Conservation (phyloP, 2,113 vertebrate genomes). For the Tragelaphus imberbis region DNA sequence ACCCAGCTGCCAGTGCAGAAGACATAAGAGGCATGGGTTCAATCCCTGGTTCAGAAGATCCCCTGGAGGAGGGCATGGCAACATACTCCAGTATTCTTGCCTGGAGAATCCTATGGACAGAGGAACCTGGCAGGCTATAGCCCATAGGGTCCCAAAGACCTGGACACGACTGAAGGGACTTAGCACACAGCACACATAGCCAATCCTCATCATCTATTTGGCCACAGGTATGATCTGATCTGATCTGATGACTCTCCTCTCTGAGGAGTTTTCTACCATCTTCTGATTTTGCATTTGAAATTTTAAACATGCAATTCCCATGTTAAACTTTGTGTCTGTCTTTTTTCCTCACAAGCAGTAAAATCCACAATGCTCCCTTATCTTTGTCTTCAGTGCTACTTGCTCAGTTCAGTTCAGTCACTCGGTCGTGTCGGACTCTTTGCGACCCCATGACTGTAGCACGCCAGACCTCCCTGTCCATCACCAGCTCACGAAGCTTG, state of each 20-base stretch:
- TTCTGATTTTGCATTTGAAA: not conserved
- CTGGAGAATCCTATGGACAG: not conserved
- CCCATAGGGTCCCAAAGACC: not conserved
- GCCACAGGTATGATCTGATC: conserved; percentile 90
- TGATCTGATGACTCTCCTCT: not conserved
- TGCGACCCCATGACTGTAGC: not conserved
- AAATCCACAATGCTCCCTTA: not conserved
- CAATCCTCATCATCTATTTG: conserved; percentile 89
- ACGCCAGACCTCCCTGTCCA: not conserved
- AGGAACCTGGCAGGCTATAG: not conserved
- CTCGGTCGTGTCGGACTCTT: rapidly evolving
- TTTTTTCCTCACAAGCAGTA: too few species aligned
- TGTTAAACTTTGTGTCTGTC: not conserved
- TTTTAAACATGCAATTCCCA: not conserved
- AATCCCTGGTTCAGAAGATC: not conserved
- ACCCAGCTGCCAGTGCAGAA: not conserved
- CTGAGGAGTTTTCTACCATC: not conserved
- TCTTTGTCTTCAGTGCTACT: not conserved
- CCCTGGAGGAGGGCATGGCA: not conserved
- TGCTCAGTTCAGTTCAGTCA: not conserved
- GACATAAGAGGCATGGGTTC: not conserved
- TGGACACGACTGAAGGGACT: not conserved
- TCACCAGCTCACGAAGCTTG: rapidly evolving
- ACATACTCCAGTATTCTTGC: not conserved
- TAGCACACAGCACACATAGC: not conserved